Base-by-base conservation (phyloP, 2,113 vertebrate species). In the Rhipidura dahli region DNA sequence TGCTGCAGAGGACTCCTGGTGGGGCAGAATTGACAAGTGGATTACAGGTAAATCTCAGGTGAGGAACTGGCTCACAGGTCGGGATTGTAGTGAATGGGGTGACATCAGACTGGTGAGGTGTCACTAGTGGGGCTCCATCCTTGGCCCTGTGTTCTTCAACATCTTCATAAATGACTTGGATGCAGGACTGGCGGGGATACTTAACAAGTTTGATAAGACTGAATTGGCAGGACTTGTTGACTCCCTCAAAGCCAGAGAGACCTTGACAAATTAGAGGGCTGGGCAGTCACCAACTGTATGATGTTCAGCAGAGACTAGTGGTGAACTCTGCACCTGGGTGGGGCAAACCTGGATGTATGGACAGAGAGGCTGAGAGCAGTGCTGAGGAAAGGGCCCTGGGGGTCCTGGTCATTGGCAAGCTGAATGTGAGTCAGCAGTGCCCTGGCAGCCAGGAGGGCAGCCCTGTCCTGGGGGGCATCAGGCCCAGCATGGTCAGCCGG, bases 401-500 rank as follows among this genome's bases (percentile, higher is more conserved):
- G 2, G 7, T 16, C 10, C 42, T 56, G 30, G 16, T 9, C 3
- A 13, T 26, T 10, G 8, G 10, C 4, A 50, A 42, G 51, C 1
- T 50, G 31, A 66, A 21, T 1, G 1, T 21, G 16, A 66, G 20
- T 2, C 70, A 49, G 30, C 10, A 57, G 35, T 57, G 60, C 8
- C 20, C 50, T 49, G 35, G 30, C 60, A 66, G 42, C 35, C 60
- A 49, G 70, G 35, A 56, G 42, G 13, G 50, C 15, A 65, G 2
- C 1, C 8, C 1, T 65, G 35, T 40, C 24, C 50, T 56, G 7
- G 60, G 17, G 64, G 0, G 2, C 30, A 57, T 57, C 70, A 66
- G 42, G 42, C 0, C 24, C 42, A 75, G 20, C 35, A 26, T 16
- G 1, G 0, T 5, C 31, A 66, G 31, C 30, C 0, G 0, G 51